Evolutionary conservation across 2,888 invertebrate genomes (phyloP).

Genomic region (Drosophila niveifrons): DNA sequence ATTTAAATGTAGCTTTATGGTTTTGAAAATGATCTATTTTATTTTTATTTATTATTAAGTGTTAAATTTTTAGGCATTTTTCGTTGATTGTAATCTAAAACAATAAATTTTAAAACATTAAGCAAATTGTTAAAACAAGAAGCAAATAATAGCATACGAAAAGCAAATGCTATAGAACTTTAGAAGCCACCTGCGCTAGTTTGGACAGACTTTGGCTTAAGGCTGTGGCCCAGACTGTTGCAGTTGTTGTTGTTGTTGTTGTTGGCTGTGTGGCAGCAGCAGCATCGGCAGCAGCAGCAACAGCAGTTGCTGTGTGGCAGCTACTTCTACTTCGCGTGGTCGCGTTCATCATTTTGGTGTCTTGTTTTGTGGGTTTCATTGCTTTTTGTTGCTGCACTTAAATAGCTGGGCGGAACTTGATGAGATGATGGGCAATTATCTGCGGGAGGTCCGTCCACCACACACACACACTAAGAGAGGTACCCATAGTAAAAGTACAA

Average conservation of each 20-base stretch:
- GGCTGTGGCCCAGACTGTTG: slow-evolving; percentile 20
- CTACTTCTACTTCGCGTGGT: slow-evolving; percentile 78
- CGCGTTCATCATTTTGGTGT: slow-evolving; percentile 79
- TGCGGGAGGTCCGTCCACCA: slow-evolving; percentile 84
- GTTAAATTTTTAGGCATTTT: too few relatives aligned
- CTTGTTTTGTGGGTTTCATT: slow-evolving; percentile 79
- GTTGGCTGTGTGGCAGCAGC: slow-evolving; percentile 8
- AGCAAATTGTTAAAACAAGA: background rate
- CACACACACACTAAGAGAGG: slow-evolving; percentile 47
- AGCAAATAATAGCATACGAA: background rate
- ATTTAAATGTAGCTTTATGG: too few relatives aligned
- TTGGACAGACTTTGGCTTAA: slow-evolving; percentile 4
- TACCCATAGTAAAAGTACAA: slow-evolving; percentile 45
- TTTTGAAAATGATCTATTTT: too few relatives aligned
- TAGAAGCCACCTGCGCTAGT: slow-evolving; percentile 18
- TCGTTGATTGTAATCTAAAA: too few relatives aligned
- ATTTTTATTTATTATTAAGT: too few relatives aligned
- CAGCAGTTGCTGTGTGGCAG: slow-evolving; percentile 46
- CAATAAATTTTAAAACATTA: too few relatives aligned
- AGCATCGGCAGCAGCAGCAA: too few relatives aligned
- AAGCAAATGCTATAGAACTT: slow-evolving; percentile 8
- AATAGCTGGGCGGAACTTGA: slow-evolving; percentile 85
- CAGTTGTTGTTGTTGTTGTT: slow-evolving; percentile 15
- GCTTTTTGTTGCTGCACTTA: slow-evolving; percentile 75
- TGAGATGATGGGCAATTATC: slow-evolving; percentile 85